Percentiles rank a stretch among this genome's conserved stretches.
Conservation (phyloP, 2,113 vertebrate genomes). For the Ophiodon elongatus region DNA sequence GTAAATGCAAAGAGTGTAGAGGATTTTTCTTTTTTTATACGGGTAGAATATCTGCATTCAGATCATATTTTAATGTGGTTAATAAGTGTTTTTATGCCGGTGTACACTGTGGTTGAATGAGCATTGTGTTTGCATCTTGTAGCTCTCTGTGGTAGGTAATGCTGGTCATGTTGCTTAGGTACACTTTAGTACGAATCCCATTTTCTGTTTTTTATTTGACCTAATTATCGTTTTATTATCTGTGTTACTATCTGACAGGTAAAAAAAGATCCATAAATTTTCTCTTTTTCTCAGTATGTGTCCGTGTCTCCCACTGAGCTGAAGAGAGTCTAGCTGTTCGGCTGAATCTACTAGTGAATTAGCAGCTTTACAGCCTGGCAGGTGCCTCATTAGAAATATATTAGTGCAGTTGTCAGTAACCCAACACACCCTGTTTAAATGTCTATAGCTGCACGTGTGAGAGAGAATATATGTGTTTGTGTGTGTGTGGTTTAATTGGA, state of each 20-base stretch:
- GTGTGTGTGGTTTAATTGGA: slow-evolving; percentile 44
- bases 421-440: slow-evolving; percentile 59
- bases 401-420: slow-evolving; percentile 77
- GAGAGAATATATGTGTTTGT: slow-evolving; percentile 8
- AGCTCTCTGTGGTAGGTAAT: not conserved
- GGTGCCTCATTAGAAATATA: slow-evolving; percentile 80
- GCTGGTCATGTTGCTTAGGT: slow-evolving; percentile 19
- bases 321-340: slow-evolving; percentile 70
- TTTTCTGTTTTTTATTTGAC: slow-evolving; percentile 16
- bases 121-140: slow-evolving; percentile 3
- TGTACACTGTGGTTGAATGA: not conserved
- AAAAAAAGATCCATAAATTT: slow-evolving; percentile 40
- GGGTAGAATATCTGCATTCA: slow-evolving; percentile 9
- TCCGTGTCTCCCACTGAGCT: slow-evolving; percentile 65
- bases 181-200: slow-evolving; percentile 24
- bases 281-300: slow-evolving; percentile 53
- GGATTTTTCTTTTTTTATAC: not conserved
- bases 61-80: slow-evolving; percentile 16
- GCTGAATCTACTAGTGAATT: slow-evolving; percentile 73
- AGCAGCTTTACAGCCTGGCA: slow-evolving; percentile 72
- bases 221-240: slow-evolving; percentile 63
- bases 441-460: slow-evolving; percentile 38
- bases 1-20: not conserved
- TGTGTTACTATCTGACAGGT: slow-evolving; percentile 55
- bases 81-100: slow-evolving; percentile 8